A percentile compares a stretch with the other conserved stretches of the same genome.
phyloP scores from a whole-genome alignment of 1,140 invertebrate species.

The Daktulosphaira vitifoliae region DNA sequence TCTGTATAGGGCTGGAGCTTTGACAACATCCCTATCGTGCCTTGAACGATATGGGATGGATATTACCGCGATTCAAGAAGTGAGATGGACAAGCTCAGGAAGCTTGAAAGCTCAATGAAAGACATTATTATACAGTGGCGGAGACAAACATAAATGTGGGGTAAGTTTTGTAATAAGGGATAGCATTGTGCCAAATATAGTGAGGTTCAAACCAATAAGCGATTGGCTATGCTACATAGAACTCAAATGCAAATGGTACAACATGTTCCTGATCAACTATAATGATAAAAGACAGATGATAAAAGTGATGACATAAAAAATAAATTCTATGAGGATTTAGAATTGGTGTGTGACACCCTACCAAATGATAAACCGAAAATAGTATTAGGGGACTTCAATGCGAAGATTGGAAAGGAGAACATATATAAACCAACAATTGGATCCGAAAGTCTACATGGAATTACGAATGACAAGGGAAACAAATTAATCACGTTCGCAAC shows the following conservation, averaged over 20 bases:
- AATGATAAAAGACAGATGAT: neutral
- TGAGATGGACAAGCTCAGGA: neutral
- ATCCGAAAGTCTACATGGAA: too few species aligned
- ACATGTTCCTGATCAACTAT: neutral
- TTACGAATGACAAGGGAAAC: too few species aligned
- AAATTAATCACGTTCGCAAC: too few species aligned
- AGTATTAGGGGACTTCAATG: too few species aligned
- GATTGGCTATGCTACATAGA: neutral
- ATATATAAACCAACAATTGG: too few species aligned
- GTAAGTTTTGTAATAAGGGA: neutral
- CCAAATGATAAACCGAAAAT: too few species aligned
- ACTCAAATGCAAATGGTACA: neutral
- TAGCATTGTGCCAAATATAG: neutral
- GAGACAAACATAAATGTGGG: slow-evolving; percentile 1
- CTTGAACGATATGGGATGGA: neutral
- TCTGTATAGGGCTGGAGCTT: neutral
- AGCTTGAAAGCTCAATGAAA: neutral
- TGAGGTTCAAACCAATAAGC: neutral
- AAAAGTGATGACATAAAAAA: slow-evolving; percentile 3
- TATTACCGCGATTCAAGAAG: slow-evolving; percentile 3
- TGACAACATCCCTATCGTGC: neutral
- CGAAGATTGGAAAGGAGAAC: too few species aligned
- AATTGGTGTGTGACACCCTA: neutral
- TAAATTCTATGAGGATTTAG: neutral
- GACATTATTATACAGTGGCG: neutral